Evolutionary conservation across 2,113 vertebrate species (phyloP).

Genomic region (Silurus glanis): DNA sequence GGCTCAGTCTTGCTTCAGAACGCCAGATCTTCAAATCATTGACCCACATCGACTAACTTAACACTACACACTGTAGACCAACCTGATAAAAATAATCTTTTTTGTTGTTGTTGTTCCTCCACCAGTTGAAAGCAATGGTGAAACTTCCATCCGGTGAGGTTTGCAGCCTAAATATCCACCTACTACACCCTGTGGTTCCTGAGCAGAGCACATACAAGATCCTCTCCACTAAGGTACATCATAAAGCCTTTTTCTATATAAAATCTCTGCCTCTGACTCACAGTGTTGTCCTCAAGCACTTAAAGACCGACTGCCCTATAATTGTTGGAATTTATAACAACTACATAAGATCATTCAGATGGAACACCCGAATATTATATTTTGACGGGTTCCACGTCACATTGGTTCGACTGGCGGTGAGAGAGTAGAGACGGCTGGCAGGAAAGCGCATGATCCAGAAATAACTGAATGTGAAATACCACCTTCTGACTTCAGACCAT

Average conservation of each 20-base stretch:
- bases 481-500: too few relatives aligned
- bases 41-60: not conserved
- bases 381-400: too few relatives aligned
- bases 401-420: too few relatives aligned
- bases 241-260: not conserved
- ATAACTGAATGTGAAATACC: too few relatives aligned
- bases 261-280: too few relatives aligned
- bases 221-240: conserved; percentile 87
- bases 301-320: too few relatives aligned
- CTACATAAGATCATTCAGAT: too few relatives aligned
- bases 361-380: too few relatives aligned
- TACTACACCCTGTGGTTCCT: conserved; percentile 83
- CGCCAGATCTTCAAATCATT: conserved; percentile 4
- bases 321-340: too few relatives aligned
- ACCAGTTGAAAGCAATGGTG: conserved; percentile 80
- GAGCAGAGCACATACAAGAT: conserved; percentile 90
- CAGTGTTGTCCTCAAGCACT: too few relatives aligned
- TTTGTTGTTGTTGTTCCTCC: not conserved
- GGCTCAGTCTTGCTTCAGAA: not conserved
- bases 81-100: not conserved
- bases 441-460: too few relatives aligned
- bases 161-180: conserved; percentile 78
- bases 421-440: too few relatives aligned
- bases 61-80: not conserved
- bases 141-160: conserved; percentile 82